phyloP scores from a whole-genome alignment of 2,113 vertebrate species.

The Leptobrachium leishanense region DNA sequence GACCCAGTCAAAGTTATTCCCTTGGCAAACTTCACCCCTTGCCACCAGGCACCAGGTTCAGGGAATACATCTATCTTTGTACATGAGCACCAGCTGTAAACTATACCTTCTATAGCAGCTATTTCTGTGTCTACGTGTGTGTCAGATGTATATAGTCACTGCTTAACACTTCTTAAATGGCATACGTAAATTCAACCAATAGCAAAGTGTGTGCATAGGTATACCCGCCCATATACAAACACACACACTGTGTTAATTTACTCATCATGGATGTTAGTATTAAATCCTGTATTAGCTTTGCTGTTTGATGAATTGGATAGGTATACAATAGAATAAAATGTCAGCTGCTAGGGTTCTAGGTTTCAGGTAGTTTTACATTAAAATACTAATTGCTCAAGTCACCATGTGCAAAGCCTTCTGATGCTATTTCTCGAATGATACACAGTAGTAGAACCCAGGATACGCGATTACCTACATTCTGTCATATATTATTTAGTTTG shows the following conservation, averaged over 20 bases:
- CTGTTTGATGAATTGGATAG: conserved; percentile 44
- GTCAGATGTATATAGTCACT: conserved; percentile 53
- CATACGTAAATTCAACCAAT: conserved; percentile 25
- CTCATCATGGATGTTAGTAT: conserved; percentile 44
- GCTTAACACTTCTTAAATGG: conserved; percentile 43
- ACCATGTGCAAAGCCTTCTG: background rate
- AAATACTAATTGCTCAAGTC: conserved; percentile 10
- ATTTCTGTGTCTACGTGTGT: conserved; percentile 54
- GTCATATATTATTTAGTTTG: conserved; percentile 17
- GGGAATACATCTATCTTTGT: conserved; percentile 67
- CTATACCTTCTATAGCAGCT: conserved; percentile 9
- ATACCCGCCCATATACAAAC: conserved; percentile 52
- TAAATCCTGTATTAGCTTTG: conserved; percentile 43
- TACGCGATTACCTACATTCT: background rate
- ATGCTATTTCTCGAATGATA: background rate
- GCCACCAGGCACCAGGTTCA: conserved; percentile 65
- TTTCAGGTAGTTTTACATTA: conserved; percentile 3
- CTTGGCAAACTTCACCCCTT: conserved; percentile 80
- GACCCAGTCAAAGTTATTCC: conserved; percentile 88
- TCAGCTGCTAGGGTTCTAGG: conserved; percentile 10
- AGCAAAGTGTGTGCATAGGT: conserved; percentile 52
- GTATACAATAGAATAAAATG: conserved; percentile 38
- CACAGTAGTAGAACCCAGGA: conserved; percentile 7
- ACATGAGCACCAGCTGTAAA: conserved; percentile 87
- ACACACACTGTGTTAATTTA: background rate